Evolutionary conservation across 2,113 vertebrate genomes (phyloP).

Genomic region (Hemiscyllium ocellatum): DNA sequence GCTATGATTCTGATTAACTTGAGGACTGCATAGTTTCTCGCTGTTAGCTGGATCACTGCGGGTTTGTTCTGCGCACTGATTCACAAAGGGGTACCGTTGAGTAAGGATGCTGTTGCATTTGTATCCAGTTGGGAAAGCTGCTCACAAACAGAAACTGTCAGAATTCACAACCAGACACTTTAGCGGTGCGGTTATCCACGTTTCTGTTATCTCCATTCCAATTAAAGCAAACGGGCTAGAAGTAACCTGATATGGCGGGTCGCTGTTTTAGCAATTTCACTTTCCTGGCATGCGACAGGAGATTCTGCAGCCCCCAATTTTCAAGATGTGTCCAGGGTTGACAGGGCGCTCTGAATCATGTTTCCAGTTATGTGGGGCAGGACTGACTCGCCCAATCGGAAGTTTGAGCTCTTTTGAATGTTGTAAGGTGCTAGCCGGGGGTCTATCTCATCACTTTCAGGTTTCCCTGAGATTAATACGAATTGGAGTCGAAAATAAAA

Average conservation of each 20-base stretch:
- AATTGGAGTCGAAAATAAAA: neutral
- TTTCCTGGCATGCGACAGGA: neutral
- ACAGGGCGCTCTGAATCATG: neutral
- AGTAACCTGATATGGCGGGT: neutral
- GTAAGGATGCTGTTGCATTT: neutral
- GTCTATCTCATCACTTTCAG: neutral
- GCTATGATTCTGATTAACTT: neutral
- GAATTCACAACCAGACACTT: neutral
- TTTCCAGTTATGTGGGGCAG: neutral
- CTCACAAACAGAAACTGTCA: neutral
- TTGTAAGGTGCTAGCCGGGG: no score
- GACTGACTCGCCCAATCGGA: neutral
- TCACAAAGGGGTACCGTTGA: neutral
- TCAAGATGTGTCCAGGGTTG: neutral
- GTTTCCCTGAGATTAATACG: neutral
- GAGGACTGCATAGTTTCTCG: neutral
- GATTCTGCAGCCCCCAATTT: neutral
- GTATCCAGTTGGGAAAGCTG: neutral
- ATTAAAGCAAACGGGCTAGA: neutral
- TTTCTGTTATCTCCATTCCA: neutral
- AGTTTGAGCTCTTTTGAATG: neutral
- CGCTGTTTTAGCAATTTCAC: neutral
- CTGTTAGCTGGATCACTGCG: neutral
- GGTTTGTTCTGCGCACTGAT: neutral
- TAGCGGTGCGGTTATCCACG: neutral